Conservation (phyloP, 1,140 invertebrate species). For the Drosophila mauritiana region DNA sequence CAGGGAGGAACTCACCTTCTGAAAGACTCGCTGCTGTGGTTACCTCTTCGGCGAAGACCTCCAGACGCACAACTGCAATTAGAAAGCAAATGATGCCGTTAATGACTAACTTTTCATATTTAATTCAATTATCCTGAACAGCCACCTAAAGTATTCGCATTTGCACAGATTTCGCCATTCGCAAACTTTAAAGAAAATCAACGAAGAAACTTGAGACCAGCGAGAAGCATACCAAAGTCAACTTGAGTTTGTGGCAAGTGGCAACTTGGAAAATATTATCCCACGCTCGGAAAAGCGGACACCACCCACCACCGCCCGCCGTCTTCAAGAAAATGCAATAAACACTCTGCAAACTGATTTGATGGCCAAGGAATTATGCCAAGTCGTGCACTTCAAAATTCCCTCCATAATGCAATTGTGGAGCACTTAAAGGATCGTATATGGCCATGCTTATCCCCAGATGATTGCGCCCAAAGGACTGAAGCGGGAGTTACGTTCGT, state of each 20-base stretch:
- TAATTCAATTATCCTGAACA: background rate
- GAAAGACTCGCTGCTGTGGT: slow-evolving; percentile 70
- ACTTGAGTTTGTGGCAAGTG: slow-evolving; percentile 32
- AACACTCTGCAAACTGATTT: slow-evolving; percentile 33
- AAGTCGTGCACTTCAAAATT: slow-evolving; percentile 30
- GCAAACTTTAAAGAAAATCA: background rate
- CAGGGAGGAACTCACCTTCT: slow-evolving; percentile 58
- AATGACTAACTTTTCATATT: too few relatives aligned
- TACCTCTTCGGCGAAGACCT: slow-evolving; percentile 56
- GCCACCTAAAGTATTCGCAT: background rate
- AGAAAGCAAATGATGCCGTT: background rate
- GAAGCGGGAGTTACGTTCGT: background rate
- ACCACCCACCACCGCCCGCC: too few relatives aligned
- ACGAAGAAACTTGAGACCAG: background rate
- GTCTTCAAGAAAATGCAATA: slow-evolving; percentile 17
- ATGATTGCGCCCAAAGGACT: slow-evolving; percentile 6
- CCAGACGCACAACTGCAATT: slow-evolving; percentile 63
- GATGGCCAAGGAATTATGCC: slow-evolving; percentile 28
- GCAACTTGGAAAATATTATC: slow-evolving; percentile 21
- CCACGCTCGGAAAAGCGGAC: slow-evolving; percentile 10
- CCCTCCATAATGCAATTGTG: slow-evolving; percentile 19
- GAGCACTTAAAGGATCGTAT: slow-evolving; percentile 41
- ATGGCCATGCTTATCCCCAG: slow-evolving; percentile 29
- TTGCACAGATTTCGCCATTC: background rate
- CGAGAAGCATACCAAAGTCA: background rate